Evolutionary conservation across 2,113 vertebrate genomes (phyloP).

Genomic region (Tragelaphus strepsiceros): DNA sequence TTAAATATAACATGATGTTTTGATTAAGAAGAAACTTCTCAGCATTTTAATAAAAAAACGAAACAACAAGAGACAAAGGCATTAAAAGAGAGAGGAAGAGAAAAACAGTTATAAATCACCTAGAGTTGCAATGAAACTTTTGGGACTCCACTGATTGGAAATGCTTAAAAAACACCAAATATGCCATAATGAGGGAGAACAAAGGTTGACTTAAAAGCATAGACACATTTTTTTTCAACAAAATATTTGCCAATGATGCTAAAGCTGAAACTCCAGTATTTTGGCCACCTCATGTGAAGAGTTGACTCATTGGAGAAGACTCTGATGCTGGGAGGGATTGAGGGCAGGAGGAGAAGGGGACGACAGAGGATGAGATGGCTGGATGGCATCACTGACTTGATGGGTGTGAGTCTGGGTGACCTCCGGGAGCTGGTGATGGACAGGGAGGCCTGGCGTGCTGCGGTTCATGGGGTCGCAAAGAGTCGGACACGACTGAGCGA

Average conservation of each 20-base stretch:
- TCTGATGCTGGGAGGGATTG: too few relatives aligned
- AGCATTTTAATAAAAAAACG: conserved; percentile 45
- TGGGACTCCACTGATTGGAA: not conserved
- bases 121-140: not conserved
- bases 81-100: not conserved
- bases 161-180: not conserved
- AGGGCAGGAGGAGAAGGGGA: too few relatives aligned
- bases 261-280: too few relatives aligned
- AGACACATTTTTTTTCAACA: not conserved
- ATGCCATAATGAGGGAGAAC: not conserved
- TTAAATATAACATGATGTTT: conserved; percentile 17
- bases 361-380: too few relatives aligned
- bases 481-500: too few relatives aligned
- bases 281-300: too few relatives aligned
- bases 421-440: too few relatives aligned
- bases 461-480: too few relatives aligned
- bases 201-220: not conserved
- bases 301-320: too few relatives aligned
- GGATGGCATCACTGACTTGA: too few relatives aligned
- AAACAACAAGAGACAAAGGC: not conserved
- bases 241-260: not conserved
- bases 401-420: too few relatives aligned
- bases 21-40: conserved; percentile 40
- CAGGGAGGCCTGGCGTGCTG: too few relatives aligned
- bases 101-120: not conserved